phyloP scores from a whole-genome alignment of 2,797 vertebrate species.

The Channa striata region DNA sequence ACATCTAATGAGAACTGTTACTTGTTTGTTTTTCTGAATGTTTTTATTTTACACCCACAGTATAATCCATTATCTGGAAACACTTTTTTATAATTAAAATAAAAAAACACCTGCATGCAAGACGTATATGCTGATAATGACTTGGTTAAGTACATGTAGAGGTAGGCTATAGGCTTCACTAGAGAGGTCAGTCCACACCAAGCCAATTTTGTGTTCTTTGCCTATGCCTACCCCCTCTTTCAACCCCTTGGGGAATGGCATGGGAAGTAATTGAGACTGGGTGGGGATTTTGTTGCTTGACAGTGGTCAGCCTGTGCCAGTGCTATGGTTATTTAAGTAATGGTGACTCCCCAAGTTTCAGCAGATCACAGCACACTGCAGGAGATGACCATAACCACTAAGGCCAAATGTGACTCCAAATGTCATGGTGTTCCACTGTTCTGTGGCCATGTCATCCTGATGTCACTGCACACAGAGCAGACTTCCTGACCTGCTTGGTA shows the following conservation, averaged over 20 bases:
- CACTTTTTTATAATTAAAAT: neutral
- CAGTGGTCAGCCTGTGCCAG: conserved; percentile 58
- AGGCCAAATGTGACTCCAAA: conserved; percentile 79
- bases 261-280: conserved; percentile 63
- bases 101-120: neutral
- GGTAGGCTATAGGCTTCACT: too few species aligned
- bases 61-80: neutral
- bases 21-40: neutral
- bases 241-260: conserved; percentile 52
- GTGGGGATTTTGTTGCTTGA: conserved; percentile 62
- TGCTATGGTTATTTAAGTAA: conserved; percentile 82
- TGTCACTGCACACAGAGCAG: conserved; percentile 38
- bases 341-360: conserved; percentile 77
- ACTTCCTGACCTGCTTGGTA: conserved; percentile 42
- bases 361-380: conserved; percentile 64
- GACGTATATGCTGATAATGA: too few species aligned
- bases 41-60: neutral
- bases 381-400: conserved; percentile 68
- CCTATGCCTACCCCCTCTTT: conserved; percentile 15
- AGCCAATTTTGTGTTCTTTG: conserved; percentile 27
- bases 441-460: conserved; percentile 56
- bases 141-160: too few species aligned
- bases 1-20: neutral
- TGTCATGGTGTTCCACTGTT: conserved; percentile 71
- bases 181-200: conserved; percentile 46